phyloP scores from a whole-genome alignment of 2,113 vertebrate genomes.

The Heptranchias perlo region DNA sequence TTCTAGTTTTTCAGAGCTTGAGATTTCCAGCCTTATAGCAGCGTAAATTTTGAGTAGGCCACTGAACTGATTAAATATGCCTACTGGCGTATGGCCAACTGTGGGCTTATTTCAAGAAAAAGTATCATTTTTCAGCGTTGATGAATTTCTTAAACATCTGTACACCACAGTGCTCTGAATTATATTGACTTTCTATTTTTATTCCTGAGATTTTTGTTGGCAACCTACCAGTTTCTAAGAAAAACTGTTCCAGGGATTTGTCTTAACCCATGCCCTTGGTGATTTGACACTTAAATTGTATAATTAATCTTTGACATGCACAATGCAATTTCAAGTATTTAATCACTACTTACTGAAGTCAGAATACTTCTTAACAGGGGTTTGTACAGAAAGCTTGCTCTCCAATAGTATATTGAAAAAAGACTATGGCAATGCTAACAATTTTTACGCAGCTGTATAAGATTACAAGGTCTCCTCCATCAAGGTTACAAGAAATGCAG shows the following conservation, averaged over 20 bases:
- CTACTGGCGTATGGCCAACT: not conserved
- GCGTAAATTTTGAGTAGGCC: not conserved
- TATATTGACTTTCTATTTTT: not conserved
- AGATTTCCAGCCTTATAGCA: not conserved
- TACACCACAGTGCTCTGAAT: not conserved
- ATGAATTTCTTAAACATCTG: not conserved
- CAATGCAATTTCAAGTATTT: slow-evolving; percentile 9
- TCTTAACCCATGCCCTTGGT: slow-evolving; percentile 32
- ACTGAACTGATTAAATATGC: not conserved
- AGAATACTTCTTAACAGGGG: not conserved
- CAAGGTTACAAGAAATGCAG: not conserved
- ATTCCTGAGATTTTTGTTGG: not conserved
- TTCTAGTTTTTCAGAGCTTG: not conserved
- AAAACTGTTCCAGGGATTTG: slow-evolving; percentile 16
- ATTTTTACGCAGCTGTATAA: not conserved
- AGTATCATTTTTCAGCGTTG: not conserved
- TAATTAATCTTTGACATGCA: slow-evolving; percentile 22
- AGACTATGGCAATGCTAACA: no score
- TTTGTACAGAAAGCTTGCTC: not conserved
- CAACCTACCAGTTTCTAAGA: not conserved
- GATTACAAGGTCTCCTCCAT: not conserved
- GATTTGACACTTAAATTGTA: slow-evolving; percentile 31
- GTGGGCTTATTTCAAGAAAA: not conserved
- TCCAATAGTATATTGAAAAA: not conserved
- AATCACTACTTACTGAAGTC: slow-evolving; percentile 2